Conservation (phyloP, 2,113 vertebrate genomes). For the Terrapene triunguis region DNA sequence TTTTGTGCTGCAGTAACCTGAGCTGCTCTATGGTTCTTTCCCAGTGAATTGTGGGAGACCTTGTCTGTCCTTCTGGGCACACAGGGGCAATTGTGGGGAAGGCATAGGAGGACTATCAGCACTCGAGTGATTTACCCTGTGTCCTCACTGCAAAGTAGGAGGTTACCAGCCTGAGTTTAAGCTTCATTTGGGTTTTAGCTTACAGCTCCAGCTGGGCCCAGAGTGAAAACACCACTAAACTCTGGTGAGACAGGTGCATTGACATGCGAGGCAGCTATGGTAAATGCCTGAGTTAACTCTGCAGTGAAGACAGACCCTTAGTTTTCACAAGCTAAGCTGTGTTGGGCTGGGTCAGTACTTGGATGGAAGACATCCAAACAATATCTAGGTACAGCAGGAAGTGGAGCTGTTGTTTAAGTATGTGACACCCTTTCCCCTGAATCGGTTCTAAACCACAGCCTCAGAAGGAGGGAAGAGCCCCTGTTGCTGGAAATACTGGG, state of each 20-base stretch:
- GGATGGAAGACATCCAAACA: not conserved
- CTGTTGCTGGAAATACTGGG: too few species aligned
- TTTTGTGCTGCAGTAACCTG: not conserved
- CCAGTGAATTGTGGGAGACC: not conserved
- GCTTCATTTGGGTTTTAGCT: not conserved
- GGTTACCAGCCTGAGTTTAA: not conserved
- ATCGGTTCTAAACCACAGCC: not conserved
- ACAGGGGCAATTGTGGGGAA: not conserved
- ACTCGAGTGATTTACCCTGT: not conserved
- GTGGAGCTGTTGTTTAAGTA: not conserved
- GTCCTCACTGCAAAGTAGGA: not conserved
- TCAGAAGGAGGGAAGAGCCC: not conserved
- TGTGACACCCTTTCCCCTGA: not conserved
- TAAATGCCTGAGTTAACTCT: too few species aligned
- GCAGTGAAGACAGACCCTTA: too few species aligned
- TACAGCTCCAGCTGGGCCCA: not conserved
- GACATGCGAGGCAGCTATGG: too few species aligned
- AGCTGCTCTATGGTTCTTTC: not conserved
- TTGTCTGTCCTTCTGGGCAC: not conserved
- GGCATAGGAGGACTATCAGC: not conserved
- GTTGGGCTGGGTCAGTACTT: not conserved
- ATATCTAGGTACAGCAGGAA: not conserved
- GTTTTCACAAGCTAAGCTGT: too few species aligned
- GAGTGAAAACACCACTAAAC: not conserved
- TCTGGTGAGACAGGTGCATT: too few species aligned